phyloP scores from a whole-genome alignment of 2,797 vertebrate genomes.

The Phaenicophaeus curvirostris region DNA sequence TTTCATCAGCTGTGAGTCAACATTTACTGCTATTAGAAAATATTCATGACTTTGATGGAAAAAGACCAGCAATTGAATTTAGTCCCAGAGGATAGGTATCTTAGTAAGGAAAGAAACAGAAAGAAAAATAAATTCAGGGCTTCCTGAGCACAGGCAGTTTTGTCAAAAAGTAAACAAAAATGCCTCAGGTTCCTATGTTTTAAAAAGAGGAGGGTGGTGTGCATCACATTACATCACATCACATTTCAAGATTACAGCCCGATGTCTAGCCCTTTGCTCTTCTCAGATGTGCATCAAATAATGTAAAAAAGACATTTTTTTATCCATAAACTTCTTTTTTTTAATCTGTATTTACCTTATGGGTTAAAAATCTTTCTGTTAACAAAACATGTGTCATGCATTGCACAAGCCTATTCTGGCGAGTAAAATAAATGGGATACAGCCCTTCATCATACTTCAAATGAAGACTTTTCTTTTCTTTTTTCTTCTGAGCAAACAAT shows the following conservation, averaged over 20 bases:
- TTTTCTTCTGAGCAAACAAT: not conserved
- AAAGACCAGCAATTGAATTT: not conserved
- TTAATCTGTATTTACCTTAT: not conserved
- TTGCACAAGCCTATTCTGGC: not conserved
- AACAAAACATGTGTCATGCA: not conserved
- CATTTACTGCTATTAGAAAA: conserved; percentile 22
- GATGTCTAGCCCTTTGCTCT: not conserved
- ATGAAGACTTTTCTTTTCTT: not conserved
- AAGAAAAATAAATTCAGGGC: not conserved
- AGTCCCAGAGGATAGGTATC: not conserved
- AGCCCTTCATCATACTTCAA: not conserved
- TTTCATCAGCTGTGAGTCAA: conserved; percentile 40
- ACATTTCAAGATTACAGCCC: not conserved
- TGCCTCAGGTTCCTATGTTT: not conserved
- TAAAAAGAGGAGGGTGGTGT: not conserved
- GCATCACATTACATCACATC: not conserved
- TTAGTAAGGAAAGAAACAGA: not conserved
- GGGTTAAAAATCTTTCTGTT: not conserved
- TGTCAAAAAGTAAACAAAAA: not conserved
- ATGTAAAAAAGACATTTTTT: not conserved
- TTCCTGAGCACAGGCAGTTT: not conserved
- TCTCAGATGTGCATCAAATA: not conserved
- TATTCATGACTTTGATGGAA: conserved; percentile 1
- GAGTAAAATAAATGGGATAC: not conserved
- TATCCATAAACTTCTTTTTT: not conserved